Evolutionary conservation across 1,140 invertebrate genomes (phyloP).

Genomic region (Tetraneura akinire): DNA sequence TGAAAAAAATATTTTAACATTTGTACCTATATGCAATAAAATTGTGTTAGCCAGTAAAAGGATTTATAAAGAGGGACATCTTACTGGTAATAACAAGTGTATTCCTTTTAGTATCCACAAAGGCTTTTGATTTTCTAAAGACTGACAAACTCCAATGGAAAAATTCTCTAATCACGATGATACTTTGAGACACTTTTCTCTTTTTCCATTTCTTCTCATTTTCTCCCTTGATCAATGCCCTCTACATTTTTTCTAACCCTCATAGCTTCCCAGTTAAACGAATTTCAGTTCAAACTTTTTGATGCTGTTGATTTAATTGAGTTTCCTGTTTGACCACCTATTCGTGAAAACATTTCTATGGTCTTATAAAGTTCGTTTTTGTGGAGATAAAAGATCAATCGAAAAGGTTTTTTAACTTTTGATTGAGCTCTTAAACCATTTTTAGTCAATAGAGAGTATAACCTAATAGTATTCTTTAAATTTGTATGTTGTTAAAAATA

Average conservation of each 20-base stretch:
- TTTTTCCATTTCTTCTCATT: slow-evolving; percentile 19
- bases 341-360: slow-evolving; percentile 29
- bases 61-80: neutral
- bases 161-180: slow-evolving; percentile 50
- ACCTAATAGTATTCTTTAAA: neutral
- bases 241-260: slow-evolving; percentile 11
- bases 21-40: slow-evolving; percentile 12
- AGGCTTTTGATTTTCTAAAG: slow-evolving; percentile 50
- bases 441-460: slow-evolving; percentile 4
- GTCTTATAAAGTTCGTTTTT: slow-evolving; percentile 31
- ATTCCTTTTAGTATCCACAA: slow-evolving; percentile 33
- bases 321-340: slow-evolving; percentile 48
- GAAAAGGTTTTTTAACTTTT: slow-evolving; percentile 42
- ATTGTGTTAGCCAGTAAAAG: slow-evolving; percentile 37
- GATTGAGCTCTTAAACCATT: slow-evolving; percentile 37
- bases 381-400: slow-evolving; percentile 44
- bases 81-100: slow-evolving; percentile 11
- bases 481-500: neutral
- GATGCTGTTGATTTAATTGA: slow-evolving; percentile 44
- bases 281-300: slow-evolving; percentile 44
- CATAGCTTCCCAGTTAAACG: slow-evolving; percentile 12
- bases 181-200: slow-evolving; percentile 19
- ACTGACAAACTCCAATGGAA: slow-evolving; percentile 34
- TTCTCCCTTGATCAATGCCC: slow-evolving; percentile 31
- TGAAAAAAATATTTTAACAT: neutral